These are phyloP conservation scores for Cyanistes caeruleus DNA, from an alignment of 2,113 vertebrate genomes.

Conservation along the genomic window DNA sequence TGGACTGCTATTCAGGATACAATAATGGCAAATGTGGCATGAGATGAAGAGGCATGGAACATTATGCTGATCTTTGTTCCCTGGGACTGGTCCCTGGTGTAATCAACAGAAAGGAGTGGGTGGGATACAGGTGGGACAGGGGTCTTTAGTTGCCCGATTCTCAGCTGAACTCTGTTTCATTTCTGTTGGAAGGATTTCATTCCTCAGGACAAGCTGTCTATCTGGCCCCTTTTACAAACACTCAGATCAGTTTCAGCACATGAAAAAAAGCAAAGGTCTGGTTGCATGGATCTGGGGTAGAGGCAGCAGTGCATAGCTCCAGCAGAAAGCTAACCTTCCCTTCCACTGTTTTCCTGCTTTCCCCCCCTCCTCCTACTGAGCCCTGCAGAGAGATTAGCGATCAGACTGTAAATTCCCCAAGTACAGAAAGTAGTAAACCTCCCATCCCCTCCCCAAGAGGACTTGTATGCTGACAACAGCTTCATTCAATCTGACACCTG, in stretches of 20 bases:
- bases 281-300: not conserved
- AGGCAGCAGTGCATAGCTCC: not conserved
- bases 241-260: not conserved
- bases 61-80: not conserved
- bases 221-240: not conserved
- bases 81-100: not conserved
- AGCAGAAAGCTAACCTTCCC: not conserved
- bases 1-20: not conserved
- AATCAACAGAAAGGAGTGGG: not conserved
- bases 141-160: not conserved
- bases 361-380: not conserved
- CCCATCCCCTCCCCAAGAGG: not conserved
- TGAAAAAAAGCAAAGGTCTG: not conserved
- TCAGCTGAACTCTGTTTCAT: not conserved
- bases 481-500: conserved; percentile 48
- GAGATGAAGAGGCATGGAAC: not conserved
- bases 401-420: not conserved
- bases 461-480: not conserved
- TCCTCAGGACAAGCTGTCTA: not conserved
- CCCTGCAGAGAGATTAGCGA: not conserved
- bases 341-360: not conserved
- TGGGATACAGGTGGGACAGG: not conserved
- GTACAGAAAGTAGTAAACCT: not conserved
- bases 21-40: not conserved
- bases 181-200: not conserved